Evolutionary conservation across 92 coral and sea anemone genomes (phyloP).

Genomic region (Isaurus tuberculatus): DNA sequence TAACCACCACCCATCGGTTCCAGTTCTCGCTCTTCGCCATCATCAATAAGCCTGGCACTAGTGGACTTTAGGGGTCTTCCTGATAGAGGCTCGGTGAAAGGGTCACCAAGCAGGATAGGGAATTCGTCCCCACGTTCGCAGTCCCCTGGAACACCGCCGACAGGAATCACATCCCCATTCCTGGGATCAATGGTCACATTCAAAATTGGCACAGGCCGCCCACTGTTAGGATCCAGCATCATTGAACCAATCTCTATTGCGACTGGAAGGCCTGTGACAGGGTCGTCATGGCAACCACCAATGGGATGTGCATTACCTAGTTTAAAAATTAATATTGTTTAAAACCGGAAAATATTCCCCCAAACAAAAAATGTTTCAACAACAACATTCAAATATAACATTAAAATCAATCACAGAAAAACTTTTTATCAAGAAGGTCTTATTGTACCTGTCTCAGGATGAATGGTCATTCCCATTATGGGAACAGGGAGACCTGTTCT

Average conservation of each 20-base stretch:
- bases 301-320: conserved; percentile 93
- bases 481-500: conserved; percentile 96
- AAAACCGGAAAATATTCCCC: too few relatives aligned
- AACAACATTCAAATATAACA: too few relatives aligned
- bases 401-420: too few relatives aligned
- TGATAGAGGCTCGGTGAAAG: conserved; percentile 90
- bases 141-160: conserved; percentile 92
- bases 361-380: too few relatives aligned
- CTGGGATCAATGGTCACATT: conserved; percentile 88
- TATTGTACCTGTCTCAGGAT: conserved; percentile 88
- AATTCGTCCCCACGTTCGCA: conserved; percentile 94
- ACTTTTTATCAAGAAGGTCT: too few relatives aligned
- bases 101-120: conserved; percentile 85
- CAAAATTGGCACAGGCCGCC: conserved; percentile 90
- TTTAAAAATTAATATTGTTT: too few relatives aligned
- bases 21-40: conserved; percentile 90
- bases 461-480: conserved; percentile 95
- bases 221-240: conserved; percentile 96
- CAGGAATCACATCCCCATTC: conserved; percentile 90
- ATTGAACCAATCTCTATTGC: conserved; percentile 98
- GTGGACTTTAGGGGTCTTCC: conserved; percentile 87
- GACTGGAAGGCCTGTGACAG: conserved; percentile 96
- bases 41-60: conserved; percentile 90
- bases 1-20: conserved; percentile 99
- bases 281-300: conserved; percentile 96